A percentile compares a stretch with the other conserved stretches of the same genome.
These are phyloP conservation scores for Mobula hypostoma DNA, from an alignment of 2,113 vertebrate genomes.

Conservation along the genomic window DNA sequence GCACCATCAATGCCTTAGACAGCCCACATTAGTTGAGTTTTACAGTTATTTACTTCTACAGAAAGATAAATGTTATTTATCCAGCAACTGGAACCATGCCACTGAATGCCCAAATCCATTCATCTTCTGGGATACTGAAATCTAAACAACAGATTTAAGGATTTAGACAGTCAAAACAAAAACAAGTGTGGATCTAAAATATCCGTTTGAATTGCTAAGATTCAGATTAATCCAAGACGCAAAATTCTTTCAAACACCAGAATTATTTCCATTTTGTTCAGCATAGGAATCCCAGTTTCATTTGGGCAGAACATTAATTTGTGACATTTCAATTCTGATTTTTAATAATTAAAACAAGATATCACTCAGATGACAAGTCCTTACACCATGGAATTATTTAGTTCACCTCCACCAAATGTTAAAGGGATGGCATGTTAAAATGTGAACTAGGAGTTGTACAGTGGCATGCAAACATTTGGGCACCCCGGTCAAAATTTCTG, in stretches of 20 bases:
- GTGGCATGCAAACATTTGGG: too few relatives aligned
- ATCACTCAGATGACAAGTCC: neutral
- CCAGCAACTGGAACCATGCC: neutral
- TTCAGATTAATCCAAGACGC: neutral
- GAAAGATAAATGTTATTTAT: neutral
- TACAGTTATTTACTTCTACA: neutral
- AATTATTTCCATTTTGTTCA: neutral
- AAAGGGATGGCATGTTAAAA: neutral
- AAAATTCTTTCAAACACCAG: neutral
- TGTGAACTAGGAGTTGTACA: neutral
- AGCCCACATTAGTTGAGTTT: too few relatives aligned
- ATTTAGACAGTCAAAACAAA: conserved; percentile 1
- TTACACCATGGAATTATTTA: neutral
- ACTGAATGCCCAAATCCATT: neutral
- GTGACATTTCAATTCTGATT: neutral
- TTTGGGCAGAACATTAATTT: neutral
- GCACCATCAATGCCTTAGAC: too few relatives aligned
- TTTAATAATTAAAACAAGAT: neutral
- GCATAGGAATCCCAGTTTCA: neutral
- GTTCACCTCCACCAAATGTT: neutral
- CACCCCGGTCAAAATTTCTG: too few relatives aligned
- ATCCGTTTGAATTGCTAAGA: neutral
- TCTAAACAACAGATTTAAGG: neutral
- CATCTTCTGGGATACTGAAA: neutral
- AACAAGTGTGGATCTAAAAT: neutral